Percentiles rank a stretch among this genome's conserved stretches.
These are phyloP conservation scores for Sphecodes monilicornis DNA, from an alignment of 2,888 invertebrate species.

Conservation along the genomic window DNA sequence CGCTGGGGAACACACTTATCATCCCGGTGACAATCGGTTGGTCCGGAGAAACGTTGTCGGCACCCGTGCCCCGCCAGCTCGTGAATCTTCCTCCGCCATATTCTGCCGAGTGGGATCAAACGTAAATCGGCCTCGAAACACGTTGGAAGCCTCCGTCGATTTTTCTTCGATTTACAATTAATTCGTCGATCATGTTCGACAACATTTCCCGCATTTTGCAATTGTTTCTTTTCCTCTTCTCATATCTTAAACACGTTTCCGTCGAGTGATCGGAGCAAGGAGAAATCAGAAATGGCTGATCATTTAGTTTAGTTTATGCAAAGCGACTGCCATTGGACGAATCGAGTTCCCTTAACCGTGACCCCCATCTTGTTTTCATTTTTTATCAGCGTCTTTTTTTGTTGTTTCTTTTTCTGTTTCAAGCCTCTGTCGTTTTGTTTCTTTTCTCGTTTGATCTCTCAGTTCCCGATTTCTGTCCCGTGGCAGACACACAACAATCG, in stretches of 20 bases:
- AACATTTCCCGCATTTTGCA: background rate
- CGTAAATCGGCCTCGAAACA: conserved; percentile 45
- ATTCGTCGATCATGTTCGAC: background rate
- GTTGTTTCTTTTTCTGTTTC: background rate
- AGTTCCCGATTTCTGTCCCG: background rate
- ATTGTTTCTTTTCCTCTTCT: background rate
- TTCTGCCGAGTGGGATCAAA: conserved; percentile 15
- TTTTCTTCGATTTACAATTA: conserved; percentile 1
- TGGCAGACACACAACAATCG: conserved; percentile 24
- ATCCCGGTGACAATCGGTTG: conserved; percentile 35
- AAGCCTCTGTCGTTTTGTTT: background rate
- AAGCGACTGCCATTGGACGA: conserved; percentile 37
- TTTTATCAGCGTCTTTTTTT: background rate
- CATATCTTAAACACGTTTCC: background rate
- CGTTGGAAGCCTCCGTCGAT: conserved; percentile 7
- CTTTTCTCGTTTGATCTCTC: background rate
- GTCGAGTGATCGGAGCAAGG: background rate
- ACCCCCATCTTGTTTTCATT: conserved; percentile 6
- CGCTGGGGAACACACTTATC: conserved; percentile 46
- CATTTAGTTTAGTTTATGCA: background rate
- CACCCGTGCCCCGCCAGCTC: conserved; percentile 39
- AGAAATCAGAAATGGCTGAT: background rate
- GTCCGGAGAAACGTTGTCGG: conserved; percentile 30
- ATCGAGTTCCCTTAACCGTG: conserved; percentile 40
- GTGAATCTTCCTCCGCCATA: conserved; percentile 32